phyloP scores from a whole-genome alignment of 2,113 vertebrate species.

The Syngnathus typhle region DNA sequence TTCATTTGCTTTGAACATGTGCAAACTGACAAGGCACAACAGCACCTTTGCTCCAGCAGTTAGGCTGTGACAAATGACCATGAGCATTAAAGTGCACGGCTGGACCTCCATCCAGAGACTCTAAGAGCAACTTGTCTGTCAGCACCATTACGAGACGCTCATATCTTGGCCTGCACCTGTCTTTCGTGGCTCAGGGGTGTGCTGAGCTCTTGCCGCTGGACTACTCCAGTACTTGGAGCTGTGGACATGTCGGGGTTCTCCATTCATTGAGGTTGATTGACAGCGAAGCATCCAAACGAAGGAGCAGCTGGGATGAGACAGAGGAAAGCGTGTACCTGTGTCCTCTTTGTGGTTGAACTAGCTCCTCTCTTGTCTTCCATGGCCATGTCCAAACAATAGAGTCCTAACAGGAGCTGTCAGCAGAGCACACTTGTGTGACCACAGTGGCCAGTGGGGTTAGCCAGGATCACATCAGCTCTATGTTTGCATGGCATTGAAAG shows the following conservation, averaged over 20 bases:
- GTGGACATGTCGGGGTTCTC: conserved; percentile 32
- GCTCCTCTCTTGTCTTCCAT: conserved; percentile 59
- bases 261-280: conserved; percentile 42
- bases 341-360: conserved; percentile 61
- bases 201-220: background rate
- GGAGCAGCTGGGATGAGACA: conserved; percentile 55
- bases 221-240: conserved; percentile 18
- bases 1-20: conserved; percentile 32
- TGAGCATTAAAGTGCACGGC: conserved; percentile 18
- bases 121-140: conserved; percentile 55
- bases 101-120: conserved; percentile 31
- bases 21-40: conserved; percentile 31
- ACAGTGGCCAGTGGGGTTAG: conserved; percentile 53
- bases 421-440: conserved; percentile 61
- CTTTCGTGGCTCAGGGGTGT: conserved; percentile 38
- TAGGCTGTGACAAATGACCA: conserved; percentile 39
- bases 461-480: conserved; percentile 61
- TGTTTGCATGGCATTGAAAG: conserved; percentile 77
- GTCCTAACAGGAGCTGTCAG: conserved; percentile 81
- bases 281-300: conserved; percentile 32
- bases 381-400: conserved; percentile 68
- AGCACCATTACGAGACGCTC: conserved; percentile 47
- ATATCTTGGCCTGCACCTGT: conserved; percentile 64
- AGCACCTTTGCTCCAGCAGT: conserved; percentile 40
- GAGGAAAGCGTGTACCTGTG: conserved; percentile 42